Evolutionary conservation across 2,888 invertebrate species (phyloP).

Genomic region (Drosophila borborema): DNA sequence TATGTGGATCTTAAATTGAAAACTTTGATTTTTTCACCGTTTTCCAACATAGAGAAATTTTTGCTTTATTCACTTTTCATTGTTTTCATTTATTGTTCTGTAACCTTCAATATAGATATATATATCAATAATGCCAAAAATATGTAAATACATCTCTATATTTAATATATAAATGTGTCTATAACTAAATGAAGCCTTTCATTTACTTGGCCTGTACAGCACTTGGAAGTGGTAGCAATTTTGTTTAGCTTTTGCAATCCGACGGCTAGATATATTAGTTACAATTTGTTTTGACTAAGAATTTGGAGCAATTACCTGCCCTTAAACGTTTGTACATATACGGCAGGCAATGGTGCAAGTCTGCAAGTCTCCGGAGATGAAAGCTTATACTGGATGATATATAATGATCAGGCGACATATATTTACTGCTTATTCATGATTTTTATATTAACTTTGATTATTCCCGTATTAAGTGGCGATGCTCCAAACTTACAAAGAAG

Average conservation of each 20-base stretch:
- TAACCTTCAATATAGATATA: constrained; percentile 46
- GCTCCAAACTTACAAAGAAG: constrained; percentile 23
- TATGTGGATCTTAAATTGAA: constrained; percentile 45
- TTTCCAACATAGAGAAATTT: constrained; percentile 56
- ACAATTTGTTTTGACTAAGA: constrained; percentile 33
- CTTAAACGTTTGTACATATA: constrained; percentile 33
- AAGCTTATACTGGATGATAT: constrained; percentile 31
- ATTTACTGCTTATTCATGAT: constrained; percentile 12
- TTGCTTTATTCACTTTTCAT: constrained; percentile 34
- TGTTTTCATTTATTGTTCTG: constrained; percentile 58
- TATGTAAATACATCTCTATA: constrained; percentile 78
- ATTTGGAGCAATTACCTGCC: constrained; percentile 33
- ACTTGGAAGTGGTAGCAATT: constrained; percentile 72
- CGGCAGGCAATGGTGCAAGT: constrained; percentile 61
- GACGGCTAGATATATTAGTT: constrained; percentile 33
- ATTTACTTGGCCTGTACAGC: constrained; percentile 74
- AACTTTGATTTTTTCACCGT: constrained; percentile 75
- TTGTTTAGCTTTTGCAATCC: constrained; percentile 40
- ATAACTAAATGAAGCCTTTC: constrained; percentile 77
- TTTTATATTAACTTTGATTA: constrained; percentile 15
- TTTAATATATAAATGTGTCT: constrained; percentile 70
- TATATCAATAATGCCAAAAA: constrained; percentile 77
- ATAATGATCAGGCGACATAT: constrained; percentile 42
- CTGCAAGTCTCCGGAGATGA: constrained; percentile 42
- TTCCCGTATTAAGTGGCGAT: constrained; percentile 17